These are phyloP conservation scores for Hypomesus transpacificus DNA, from an alignment of 2,113 vertebrate species.

Conservation along the genomic window DNA sequence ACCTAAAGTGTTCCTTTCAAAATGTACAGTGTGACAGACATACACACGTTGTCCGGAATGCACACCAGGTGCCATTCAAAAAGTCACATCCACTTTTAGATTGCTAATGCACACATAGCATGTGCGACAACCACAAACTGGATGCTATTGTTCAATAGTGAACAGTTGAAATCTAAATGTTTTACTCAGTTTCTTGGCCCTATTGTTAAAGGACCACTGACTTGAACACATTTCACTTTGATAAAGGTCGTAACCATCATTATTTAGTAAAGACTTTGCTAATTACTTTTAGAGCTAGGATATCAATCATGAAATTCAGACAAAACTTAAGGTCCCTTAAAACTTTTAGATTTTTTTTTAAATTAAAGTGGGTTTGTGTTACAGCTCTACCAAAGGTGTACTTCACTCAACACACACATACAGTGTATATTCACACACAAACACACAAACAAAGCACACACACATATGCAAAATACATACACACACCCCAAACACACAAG, in stretches of 20 bases:
- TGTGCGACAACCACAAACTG: background rate
- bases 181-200: background rate
- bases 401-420: no score
- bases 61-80: background rate
- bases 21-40: conserved; percentile 3
- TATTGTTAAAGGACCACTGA: background rate
- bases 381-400: background rate
- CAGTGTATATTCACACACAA: background rate
- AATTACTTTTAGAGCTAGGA: conserved; percentile 38
- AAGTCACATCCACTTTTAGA: background rate
- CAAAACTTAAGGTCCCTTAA: conserved; percentile 19
- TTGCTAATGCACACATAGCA: background rate
- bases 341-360: background rate
- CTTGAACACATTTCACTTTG: conserved; percentile 9
- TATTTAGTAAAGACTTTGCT: background rate
- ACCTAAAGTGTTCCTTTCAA: background rate
- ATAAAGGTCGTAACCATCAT: background rate
- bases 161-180: background rate
- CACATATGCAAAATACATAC: conserved; percentile 1
- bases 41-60: conserved; percentile 1
- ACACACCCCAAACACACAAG: conserved; percentile 9
- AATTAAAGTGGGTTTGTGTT: background rate
- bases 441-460: background rate
- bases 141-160: background rate
- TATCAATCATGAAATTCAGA: conserved; percentile 32